These are phyloP conservation scores for Dugesia japonica DNA, from an alignment of 2,888 invertebrate genomes.

Conservation along the genomic window DNA sequence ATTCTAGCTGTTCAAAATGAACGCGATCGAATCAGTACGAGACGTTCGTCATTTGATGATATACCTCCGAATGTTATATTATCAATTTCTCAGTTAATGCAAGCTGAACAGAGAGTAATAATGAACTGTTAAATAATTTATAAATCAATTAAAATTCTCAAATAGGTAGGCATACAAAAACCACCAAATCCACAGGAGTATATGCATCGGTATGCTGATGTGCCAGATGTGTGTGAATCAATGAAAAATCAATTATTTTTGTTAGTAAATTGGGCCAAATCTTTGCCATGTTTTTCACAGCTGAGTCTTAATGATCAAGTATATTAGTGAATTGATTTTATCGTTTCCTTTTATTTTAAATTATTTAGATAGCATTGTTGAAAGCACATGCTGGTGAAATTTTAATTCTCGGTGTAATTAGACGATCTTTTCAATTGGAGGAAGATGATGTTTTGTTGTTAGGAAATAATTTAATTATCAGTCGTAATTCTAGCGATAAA, in stretches of 20 bases:
- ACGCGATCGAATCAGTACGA: constrained; percentile 80
- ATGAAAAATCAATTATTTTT: constrained; percentile 48
- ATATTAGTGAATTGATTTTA: too few relatives aligned
- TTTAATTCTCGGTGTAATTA: constrained; percentile 73
- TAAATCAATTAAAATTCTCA: too few relatives aligned
- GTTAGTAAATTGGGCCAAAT: constrained; percentile 49
- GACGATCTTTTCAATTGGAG: constrained; percentile 56
- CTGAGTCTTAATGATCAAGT: constrained; percentile 53
- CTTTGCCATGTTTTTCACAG: constrained; percentile 47
- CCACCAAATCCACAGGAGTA: neutral
- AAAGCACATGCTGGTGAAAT: constrained; percentile 91
- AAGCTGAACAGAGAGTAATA: constrained; percentile 13
- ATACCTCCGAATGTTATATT: constrained; percentile 36
- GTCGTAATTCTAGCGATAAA: constrained; percentile 52
- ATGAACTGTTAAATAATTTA: too few relatives aligned
- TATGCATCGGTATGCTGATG: neutral
- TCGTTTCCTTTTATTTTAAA: too few relatives aligned
- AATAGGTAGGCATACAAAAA: neutral
- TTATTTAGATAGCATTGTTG: constrained; percentile 56
- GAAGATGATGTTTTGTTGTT: constrained; percentile 69
- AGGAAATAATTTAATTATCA: constrained; percentile 87
- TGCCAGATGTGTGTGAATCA: constrained; percentile 62
- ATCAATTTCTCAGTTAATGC: neutral
- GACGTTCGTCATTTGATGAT: constrained; percentile 80
- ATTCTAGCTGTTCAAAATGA: constrained; percentile 63